A percentile compares a stretch with the other conserved stretches of the same genome.
phyloP scores from a whole-genome alignment of 2,797 vertebrate species.

The Urosaurus nigricauda region DNA sequence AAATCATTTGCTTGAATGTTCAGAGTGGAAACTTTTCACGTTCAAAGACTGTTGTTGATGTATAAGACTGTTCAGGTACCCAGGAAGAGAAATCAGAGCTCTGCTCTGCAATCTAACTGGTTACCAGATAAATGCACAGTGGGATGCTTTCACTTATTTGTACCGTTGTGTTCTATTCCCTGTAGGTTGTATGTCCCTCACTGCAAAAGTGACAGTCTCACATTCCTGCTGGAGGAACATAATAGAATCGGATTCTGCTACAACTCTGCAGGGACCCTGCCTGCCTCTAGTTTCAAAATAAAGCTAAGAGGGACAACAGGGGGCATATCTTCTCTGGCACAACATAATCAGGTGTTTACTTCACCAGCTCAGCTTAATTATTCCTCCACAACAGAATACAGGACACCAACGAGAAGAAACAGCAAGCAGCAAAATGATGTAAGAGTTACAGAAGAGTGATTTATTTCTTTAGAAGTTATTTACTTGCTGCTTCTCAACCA shows the following conservation, averaged over 20 bases:
- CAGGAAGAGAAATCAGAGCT: conserved; percentile 11
- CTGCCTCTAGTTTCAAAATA: conserved; percentile 28
- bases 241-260: neutral
- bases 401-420: conserved; percentile 1
- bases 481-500: neutral
- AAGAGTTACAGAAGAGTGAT: neutral
- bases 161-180: conserved; percentile 13
- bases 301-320: conserved; percentile 8
- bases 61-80: neutral
- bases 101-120: neutral
- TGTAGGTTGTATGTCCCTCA: conserved; percentile 4
- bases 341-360: conserved; percentile 34
- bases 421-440: neutral
- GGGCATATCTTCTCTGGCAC: conserved; percentile 12
- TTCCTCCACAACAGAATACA: neutral
- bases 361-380: conserved; percentile 25
- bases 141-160: conserved; percentile 21
- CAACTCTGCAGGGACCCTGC: conserved; percentile 11
- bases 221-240: conserved; percentile 2
- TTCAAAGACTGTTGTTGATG: conserved; percentile 10
- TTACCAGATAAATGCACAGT: conserved; percentile 1
- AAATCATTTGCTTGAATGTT: conserved; percentile 4
- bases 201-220: conserved; percentile 9
- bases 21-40: neutral
- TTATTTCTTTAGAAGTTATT: conserved; percentile 20